Evolutionary conservation across 2,113 vertebrate genomes (phyloP).

Genomic region (Merops nubicus): DNA sequence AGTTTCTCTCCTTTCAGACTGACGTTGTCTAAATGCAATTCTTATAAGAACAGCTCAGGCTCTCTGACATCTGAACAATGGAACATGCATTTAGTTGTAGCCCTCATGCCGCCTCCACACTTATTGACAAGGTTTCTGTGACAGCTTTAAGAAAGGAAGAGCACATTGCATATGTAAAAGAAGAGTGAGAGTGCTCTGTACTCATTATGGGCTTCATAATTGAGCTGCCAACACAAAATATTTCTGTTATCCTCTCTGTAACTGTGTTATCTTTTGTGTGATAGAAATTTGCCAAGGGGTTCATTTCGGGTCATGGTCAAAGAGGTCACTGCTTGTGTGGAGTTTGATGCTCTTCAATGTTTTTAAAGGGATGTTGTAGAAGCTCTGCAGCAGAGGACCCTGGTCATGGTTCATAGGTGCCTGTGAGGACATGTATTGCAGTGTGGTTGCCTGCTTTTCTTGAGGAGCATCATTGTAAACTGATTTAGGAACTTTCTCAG

Average conservation of each 20-base stretch:
- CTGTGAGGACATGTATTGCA: not conserved
- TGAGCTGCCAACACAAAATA: slow-evolving; percentile 34
- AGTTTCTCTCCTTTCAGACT: not conserved
- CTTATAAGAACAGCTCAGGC: slow-evolving; percentile 31
- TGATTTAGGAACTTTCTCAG: not conserved
- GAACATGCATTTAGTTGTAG: slow-evolving; percentile 55
- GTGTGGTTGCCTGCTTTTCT: not conserved
- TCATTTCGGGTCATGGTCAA: not conserved
- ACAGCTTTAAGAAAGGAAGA: slow-evolving; percentile 58
- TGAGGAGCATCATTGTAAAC: not conserved
- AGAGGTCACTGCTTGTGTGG: not conserved
- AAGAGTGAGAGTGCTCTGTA: not conserved
- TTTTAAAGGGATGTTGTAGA: not conserved
- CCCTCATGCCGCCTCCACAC: slow-evolving; percentile 32
- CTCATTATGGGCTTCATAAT: slow-evolving; percentile 40
- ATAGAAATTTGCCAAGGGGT: not conserved
- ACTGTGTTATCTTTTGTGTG: not conserved
- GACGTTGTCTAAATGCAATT: not conserved
- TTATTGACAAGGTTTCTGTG: slow-evolving; percentile 6
- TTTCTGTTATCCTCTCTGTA: not conserved
- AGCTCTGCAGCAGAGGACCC: not conserved
- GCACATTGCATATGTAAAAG: slow-evolving; percentile 57
- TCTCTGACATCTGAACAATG: slow-evolving; percentile 64
- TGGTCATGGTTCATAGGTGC: not conserved
- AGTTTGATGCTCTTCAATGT: not conserved